Percentiles rank a stretch among this genome's conserved stretches.
These are phyloP conservation scores for Muscina levida DNA, from an alignment of 2,888 invertebrate genomes.

Conservation along the genomic window DNA sequence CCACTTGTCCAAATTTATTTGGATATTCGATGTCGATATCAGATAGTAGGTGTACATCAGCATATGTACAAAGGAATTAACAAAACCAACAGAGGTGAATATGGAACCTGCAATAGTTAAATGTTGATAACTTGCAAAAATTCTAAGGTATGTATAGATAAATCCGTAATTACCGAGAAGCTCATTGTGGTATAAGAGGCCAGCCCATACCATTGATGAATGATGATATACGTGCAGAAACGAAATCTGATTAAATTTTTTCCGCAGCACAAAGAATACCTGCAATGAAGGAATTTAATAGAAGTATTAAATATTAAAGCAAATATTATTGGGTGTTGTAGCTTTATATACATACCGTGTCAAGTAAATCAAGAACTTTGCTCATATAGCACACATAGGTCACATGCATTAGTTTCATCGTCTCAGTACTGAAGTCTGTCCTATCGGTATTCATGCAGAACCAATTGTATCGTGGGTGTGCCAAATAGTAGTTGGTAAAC, in stretches of 20 bases:
- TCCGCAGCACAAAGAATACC: conserved; percentile 87
- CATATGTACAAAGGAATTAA: conserved; percentile 88
- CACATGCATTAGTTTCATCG: conserved; percentile 78
- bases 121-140: not conserved
- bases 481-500: not conserved
- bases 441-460: not conserved
- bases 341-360: conserved; percentile 80
- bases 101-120: conserved; percentile 82
- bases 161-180: conserved; percentile 80
- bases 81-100: conserved; percentile 83
- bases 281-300: conserved; percentile 50
- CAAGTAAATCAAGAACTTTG: conserved; percentile 85
- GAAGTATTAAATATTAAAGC: not conserved
- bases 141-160: too few species aligned
- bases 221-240: conserved; percentile 93
- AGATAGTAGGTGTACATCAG: conserved; percentile 90
- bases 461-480: conserved; percentile 5
- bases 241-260: conserved; percentile 87
- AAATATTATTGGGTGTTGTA: not conserved
- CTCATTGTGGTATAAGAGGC: conserved; percentile 82
- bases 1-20: conserved; percentile 85
- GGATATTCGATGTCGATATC: conserved; percentile 85
- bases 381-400: conserved; percentile 83
- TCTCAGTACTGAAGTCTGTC: not conserved
- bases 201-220: conserved; percentile 85